Percentiles rank a stretch among this genome's conserved stretches.
Evolutionary conservation across 2,888 invertebrate species (phyloP).

Genomic region (Chaitophorus viminalis): DNA sequence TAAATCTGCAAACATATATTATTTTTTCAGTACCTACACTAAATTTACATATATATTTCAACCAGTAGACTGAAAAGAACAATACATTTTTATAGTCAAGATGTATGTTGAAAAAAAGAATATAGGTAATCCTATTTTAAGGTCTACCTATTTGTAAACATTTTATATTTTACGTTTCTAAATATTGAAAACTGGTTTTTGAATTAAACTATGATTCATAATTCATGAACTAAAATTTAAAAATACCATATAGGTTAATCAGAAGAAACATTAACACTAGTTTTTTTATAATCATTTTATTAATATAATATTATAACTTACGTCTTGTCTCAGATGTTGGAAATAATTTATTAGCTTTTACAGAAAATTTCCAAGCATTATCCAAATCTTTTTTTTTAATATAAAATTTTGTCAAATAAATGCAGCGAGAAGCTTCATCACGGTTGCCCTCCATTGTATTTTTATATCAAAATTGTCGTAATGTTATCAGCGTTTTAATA

Average conservation of each 20-base stretch:
- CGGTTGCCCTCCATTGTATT: conserved; percentile 82
- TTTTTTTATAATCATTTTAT: too few relatives aligned
- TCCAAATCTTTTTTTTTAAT: conserved; percentile 80
- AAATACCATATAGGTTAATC: too few relatives aligned
- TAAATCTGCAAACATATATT: conserved; percentile 22
- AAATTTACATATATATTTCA: background rate
- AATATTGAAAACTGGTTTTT: too few relatives aligned
- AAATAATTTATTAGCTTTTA: conserved; percentile 88
- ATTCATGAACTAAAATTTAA: too few relatives aligned
- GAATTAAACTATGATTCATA: too few relatives aligned
- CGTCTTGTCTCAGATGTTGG: conserved; percentile 86
- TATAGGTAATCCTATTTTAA: too few relatives aligned
- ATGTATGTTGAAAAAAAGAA: too few relatives aligned
- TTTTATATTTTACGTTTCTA: too few relatives aligned
- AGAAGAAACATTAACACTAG: too few relatives aligned
- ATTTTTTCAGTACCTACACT: background rate
- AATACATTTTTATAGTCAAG: too few relatives aligned
- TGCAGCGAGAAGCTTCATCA: conserved; percentile 91
- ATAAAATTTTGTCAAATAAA: conserved; percentile 82
- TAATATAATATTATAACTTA: conserved; percentile 66
- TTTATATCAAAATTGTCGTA: background rate
- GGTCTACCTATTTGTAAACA: too few relatives aligned
- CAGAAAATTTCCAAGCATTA: conserved; percentile 87
- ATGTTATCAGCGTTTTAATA: background rate
- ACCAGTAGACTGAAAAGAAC: too few relatives aligned